phyloP scores from a whole-genome alignment of 2,888 invertebrate species.

The Pseudococcus jackbeardsleyi region DNA sequence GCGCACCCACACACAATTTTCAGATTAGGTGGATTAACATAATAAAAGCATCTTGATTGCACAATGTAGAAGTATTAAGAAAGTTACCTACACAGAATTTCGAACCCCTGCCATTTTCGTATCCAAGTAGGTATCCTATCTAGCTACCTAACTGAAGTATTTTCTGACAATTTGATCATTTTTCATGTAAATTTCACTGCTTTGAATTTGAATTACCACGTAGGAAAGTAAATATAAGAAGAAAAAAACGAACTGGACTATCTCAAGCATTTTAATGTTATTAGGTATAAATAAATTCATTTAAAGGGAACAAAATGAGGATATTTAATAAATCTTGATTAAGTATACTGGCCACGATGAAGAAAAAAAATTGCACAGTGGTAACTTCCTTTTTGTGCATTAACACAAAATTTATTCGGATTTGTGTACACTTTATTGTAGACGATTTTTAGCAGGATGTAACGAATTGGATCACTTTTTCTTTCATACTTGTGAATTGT shows the following conservation, averaged over 20 bases:
- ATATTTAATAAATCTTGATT: constrained; percentile 58
- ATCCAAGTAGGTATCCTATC: not conserved
- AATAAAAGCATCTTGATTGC: not conserved
- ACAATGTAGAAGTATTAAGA: not conserved
- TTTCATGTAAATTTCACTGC: not conserved
- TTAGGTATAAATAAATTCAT: not conserved
- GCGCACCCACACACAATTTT: not conserved
- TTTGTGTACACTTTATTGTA: constrained; percentile 24
- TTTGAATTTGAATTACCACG: not conserved
- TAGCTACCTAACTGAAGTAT: not conserved
- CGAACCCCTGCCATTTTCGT: constrained; percentile 22
- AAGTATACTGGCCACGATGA: not conserved
- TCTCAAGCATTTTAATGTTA: not conserved
- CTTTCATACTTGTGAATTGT: not conserved
- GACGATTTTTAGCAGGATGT: constrained; percentile 53
- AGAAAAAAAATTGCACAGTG: constrained; percentile 47
- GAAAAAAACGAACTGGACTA: not conserved
- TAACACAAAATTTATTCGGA: constrained; percentile 44
- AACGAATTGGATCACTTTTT: constrained; percentile 54
- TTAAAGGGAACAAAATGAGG: constrained; percentile 39
- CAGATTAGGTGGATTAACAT: constrained; percentile 6
- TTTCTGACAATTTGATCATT: not conserved
- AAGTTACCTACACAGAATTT: not conserved
- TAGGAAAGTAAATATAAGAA: not conserved
- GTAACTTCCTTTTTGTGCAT: constrained; percentile 55